These are phyloP conservation scores for Babyrousa celebensis DNA, from an alignment of 2,797 vertebrate genomes.

Conservation along the genomic window DNA sequence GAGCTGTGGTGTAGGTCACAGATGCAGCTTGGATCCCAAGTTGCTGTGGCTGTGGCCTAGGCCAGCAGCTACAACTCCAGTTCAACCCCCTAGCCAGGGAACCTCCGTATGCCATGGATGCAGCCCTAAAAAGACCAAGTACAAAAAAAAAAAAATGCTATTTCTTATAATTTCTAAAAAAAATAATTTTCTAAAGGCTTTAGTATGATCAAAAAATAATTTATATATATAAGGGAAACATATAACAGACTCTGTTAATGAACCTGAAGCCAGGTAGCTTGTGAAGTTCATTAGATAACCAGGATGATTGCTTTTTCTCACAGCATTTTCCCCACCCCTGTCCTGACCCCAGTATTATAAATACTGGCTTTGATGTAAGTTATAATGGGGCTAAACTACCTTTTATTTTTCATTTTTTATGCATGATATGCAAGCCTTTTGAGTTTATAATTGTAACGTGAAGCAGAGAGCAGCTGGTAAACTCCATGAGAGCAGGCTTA, in stretches of 20 bases:
- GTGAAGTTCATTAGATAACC: neutral
- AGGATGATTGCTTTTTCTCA: neutral
- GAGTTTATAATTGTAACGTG: neutral
- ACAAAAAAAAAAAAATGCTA: no score
- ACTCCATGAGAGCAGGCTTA: neutral
- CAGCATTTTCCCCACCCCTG: neutral
- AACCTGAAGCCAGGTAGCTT: neutral
- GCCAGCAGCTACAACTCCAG: no score
- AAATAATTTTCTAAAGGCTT: conserved; percentile 19
- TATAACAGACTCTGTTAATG: neutral
- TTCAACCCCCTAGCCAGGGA: no score
- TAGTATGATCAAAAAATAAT: neutral
- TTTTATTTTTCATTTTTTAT: neutral
- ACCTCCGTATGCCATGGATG: no score
- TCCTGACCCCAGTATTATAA: neutral
- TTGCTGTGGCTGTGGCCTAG: no score
- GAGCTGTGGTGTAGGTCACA: no score
- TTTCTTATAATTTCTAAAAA: neutral
- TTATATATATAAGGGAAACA: neutral
- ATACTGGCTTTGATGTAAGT: conserved; percentile 15
- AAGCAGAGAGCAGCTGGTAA: no score
- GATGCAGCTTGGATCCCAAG: no score
- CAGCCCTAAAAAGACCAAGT: no score
- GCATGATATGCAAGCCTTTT: neutral
- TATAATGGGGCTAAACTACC: neutral